Evolutionary conservation across 2,888 invertebrate species (phyloP).

Genomic region (Drosophila cognata): DNA sequence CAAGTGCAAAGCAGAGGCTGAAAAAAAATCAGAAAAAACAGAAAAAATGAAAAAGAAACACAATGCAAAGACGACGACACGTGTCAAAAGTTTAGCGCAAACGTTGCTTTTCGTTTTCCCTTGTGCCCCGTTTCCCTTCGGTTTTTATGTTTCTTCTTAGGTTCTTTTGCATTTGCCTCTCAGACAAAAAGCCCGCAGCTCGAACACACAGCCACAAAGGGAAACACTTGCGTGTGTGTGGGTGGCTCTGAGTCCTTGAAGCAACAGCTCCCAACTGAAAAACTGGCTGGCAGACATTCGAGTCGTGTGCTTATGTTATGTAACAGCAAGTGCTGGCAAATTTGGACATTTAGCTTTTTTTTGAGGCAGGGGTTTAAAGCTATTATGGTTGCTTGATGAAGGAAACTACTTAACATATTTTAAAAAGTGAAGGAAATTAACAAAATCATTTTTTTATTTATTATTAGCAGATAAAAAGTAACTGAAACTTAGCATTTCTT

Average conservation of each 20-base stretch:
- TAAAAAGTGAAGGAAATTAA: not conserved
- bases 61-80: constrained; percentile 24
- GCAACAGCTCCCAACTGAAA: constrained; percentile 57
- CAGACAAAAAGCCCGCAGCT: constrained; percentile 24
- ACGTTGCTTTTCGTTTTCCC: constrained; percentile 29
- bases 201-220: constrained; percentile 9
- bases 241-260: constrained; percentile 69
- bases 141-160: not conserved
- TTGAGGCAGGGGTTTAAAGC: not conserved
- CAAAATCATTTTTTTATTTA: not conserved
- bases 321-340: constrained; percentile 2
- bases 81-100: constrained; percentile 69
- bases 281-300: constrained; percentile 9
- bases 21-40: too few species aligned
- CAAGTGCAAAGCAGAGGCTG: constrained; percentile 1
- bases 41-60: constrained; percentile 7
- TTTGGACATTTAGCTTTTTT: not conserved
- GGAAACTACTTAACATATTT: not conserved
- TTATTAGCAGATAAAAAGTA: not conserved
- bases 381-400: not conserved
- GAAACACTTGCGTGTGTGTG: constrained; percentile 11
- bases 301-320: constrained; percentile 31
- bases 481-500: not conserved
- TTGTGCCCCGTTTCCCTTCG: not conserved
- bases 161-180: constrained; percentile 39